These are phyloP conservation scores for Abramis brama DNA, from an alignment of 2,113 vertebrate species.

Conservation along the genomic window DNA sequence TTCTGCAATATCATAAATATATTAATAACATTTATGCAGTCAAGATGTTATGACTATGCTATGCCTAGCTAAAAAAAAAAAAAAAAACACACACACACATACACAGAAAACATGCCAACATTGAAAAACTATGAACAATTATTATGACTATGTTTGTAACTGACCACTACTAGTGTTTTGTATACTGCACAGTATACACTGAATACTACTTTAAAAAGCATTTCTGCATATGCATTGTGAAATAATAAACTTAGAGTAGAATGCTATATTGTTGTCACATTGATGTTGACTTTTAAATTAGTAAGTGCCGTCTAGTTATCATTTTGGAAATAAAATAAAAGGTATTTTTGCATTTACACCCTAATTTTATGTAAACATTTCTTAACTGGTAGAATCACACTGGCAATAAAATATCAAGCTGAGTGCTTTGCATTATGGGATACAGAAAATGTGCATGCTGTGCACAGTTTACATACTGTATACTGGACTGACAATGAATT, in stretches of 20 bases:
- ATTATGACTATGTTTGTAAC: neutral
- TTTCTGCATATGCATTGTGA: neutral
- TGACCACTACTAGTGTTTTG: neutral
- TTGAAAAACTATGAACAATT: neutral
- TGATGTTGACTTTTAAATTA: neutral
- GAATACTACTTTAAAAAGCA: neutral
- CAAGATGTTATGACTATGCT: neutral
- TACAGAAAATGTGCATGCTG: neutral
- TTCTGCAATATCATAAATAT: neutral
- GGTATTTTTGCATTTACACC: neutral
- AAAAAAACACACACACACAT: too few relatives aligned
- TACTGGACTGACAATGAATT: neutral
- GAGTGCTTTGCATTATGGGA: neutral
- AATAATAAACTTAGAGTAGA: neutral
- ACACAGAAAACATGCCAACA: neutral
- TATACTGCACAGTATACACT: neutral
- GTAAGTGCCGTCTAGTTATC: neutral
- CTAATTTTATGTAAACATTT: neutral
- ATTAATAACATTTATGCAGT: neutral
- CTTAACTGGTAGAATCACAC: neutral
- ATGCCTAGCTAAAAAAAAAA: neutral
- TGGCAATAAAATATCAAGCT: neutral
- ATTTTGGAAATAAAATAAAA: neutral
- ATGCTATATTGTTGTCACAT: neutral
- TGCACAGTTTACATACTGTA: neutral